A percentile compares a stretch with the other conserved stretches of the same genome.
phyloP scores from a whole-genome alignment of 1,140 invertebrate species.

The Trichoplusia ni region DNA sequence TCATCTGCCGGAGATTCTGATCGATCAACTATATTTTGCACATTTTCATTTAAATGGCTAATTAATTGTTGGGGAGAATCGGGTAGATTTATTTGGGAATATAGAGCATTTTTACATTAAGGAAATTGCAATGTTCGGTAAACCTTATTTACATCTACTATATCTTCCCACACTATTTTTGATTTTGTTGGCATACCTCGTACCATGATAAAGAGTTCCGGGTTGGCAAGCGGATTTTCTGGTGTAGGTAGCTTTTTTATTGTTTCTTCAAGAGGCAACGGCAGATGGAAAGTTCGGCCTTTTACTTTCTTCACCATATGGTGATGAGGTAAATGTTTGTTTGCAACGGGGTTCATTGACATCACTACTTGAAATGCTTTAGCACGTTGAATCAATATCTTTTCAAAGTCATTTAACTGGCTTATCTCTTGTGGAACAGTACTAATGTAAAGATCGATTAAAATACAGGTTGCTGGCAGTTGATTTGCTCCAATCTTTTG shows the following conservation, averaged over 20 bases:
- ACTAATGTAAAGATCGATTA: neutral
- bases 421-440: neutral
- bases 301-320: slow-evolving; percentile 21
- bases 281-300: slow-evolving; percentile 41
- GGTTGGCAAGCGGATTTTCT: slow-evolving; percentile 35
- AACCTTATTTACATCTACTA: slow-evolving; percentile 29
- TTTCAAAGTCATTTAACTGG: neutral
- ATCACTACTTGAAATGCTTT: neutral
- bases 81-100: slow-evolving; percentile 37
- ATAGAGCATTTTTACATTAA: slow-evolving; percentile 25
- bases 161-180: slow-evolving; percentile 42
- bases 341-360: neutral
- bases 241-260: slow-evolving; percentile 39
- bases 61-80: slow-evolving; percentile 21
- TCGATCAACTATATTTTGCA: neutral
- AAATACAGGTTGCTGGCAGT: neutral
- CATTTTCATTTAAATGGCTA: neutral
- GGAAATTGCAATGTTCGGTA: slow-evolving; percentile 21
- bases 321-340: neutral
- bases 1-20: slow-evolving; percentile 12
- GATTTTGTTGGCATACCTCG: slow-evolving; percentile 38
- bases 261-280: slow-evolving; percentile 38
- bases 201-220: slow-evolving; percentile 40
- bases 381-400: neutral
- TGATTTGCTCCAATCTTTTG: neutral